phyloP scores from a whole-genome alignment of 2,113 vertebrate species.

The Ptyas mucosa region DNA sequence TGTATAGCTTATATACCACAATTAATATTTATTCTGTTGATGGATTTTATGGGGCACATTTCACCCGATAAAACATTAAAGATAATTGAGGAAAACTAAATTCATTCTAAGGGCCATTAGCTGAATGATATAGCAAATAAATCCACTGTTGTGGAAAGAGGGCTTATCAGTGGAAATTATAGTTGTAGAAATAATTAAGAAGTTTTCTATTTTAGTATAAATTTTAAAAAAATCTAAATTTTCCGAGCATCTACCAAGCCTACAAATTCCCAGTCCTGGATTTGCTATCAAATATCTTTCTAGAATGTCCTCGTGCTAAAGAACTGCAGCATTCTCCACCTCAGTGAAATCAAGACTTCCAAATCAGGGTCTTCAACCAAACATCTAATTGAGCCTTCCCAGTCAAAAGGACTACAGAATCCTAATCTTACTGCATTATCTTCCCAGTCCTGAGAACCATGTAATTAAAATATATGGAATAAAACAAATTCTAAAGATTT shows the following conservation, averaged over 20 bases:
- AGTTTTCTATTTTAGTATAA: neutral
- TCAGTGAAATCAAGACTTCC: neutral
- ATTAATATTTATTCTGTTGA: neutral
- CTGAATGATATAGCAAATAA: neutral
- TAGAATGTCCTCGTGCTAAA: neutral
- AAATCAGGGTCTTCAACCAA: neutral
- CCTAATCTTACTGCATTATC: accelerated
- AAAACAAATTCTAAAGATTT: neutral
- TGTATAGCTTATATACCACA: neutral
- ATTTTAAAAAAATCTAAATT: neutral
- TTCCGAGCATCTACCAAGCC: neutral
- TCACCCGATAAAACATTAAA: neutral
- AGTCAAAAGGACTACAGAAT: neutral
- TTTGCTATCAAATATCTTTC: neutral
- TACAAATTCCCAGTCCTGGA: neutral
- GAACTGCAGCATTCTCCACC: neutral
- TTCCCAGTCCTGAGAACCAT: accelerated
- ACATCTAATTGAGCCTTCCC: neutral
- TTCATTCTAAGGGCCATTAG: neutral
- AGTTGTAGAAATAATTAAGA: neutral
- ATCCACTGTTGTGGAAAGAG: neutral
- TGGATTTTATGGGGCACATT: neutral
- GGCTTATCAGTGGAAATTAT: neutral
- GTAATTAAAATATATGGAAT: neutral
- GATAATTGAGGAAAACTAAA: neutral